Conservation (phyloP, 2,797 vertebrate species). For the Steatocranus sp. region DNA sequence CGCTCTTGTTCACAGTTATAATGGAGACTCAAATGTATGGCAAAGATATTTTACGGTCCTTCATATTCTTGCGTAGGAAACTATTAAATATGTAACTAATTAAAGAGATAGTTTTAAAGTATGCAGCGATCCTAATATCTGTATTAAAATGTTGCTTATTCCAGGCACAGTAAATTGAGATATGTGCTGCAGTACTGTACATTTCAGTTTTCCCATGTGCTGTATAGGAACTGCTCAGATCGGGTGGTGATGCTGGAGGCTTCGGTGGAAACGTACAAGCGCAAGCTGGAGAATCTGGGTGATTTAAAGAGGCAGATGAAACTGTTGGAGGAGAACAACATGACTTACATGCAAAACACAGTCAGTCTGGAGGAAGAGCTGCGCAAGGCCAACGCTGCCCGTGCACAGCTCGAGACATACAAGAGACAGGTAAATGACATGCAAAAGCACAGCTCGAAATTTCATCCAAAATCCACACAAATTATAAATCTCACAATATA, state of each 20-base stretch:
- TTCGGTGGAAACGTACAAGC: conserved; percentile 89
- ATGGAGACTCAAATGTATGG: not conserved
- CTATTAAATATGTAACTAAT: not conserved
- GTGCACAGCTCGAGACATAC: conserved; percentile 91
- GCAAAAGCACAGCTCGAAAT: not conserved
- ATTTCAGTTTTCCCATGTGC: not conserved
- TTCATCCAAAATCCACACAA: not conserved
- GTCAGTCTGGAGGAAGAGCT: conserved; percentile 94
- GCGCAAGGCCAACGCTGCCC: conserved; percentile 92
- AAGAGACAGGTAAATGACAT: conserved; percentile 84
- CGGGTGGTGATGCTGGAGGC: conserved; percentile 92
- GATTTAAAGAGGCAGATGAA: conserved; percentile 94
- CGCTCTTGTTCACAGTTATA: not conserved
- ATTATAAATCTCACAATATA: not conserved
- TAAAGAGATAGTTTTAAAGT: not conserved
- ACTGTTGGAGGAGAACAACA: conserved; percentile 93
- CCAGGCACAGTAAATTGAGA: not conserved
- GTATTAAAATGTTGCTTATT: not conserved
- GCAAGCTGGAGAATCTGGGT: conserved; percentile 91
- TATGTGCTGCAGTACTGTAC: not conserved
- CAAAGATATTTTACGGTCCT: not conserved
- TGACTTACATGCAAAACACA: conserved; percentile 96
- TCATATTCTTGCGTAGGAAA: not conserved
- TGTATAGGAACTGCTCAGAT: conserved; percentile 84
- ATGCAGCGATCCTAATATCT: not conserved